These are phyloP conservation scores for Holacanthella duospinosa DNA, from an alignment of 2,888 invertebrate species.

Conservation along the genomic window DNA sequence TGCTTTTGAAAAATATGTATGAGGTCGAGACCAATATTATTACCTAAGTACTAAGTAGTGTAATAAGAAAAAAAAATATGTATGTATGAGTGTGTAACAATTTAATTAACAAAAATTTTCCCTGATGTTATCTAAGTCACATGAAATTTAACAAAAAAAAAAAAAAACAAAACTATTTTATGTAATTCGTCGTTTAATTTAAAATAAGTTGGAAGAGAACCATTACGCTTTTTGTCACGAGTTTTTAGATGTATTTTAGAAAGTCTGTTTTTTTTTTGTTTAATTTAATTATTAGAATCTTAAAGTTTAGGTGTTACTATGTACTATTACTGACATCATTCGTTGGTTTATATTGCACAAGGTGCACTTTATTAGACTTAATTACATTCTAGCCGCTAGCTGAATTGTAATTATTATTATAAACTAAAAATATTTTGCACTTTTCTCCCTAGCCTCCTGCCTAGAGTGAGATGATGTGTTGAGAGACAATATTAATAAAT, in stretches of 20 bases:
- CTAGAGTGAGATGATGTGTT: too few relatives aligned
- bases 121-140: constrained; percentile 6
- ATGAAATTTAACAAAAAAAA: background rate
- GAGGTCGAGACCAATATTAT: too few relatives aligned
- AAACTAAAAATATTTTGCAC: too few relatives aligned
- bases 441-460: too few relatives aligned
- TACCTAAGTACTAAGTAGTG: background rate
- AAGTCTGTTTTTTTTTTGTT: background rate
- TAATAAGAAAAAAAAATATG: background rate
- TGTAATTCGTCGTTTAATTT: background rate
- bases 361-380: background rate
- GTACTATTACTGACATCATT: background rate
- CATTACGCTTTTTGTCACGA: constrained; percentile 1
- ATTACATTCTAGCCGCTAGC: background rate
- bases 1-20: background rate
- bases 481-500: too few relatives aligned
- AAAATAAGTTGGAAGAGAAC: background rate
- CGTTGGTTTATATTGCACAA: background rate
- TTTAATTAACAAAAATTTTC: background rate
- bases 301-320: background rate
- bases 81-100: background rate
- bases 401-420: too few relatives aligned
- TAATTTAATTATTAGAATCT: too few relatives aligned
- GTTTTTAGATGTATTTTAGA: background rate
- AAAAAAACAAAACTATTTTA: background rate